Evolutionary conservation across 2,888 invertebrate species (phyloP).

Genomic region (Monochamus alternatus): DNA sequence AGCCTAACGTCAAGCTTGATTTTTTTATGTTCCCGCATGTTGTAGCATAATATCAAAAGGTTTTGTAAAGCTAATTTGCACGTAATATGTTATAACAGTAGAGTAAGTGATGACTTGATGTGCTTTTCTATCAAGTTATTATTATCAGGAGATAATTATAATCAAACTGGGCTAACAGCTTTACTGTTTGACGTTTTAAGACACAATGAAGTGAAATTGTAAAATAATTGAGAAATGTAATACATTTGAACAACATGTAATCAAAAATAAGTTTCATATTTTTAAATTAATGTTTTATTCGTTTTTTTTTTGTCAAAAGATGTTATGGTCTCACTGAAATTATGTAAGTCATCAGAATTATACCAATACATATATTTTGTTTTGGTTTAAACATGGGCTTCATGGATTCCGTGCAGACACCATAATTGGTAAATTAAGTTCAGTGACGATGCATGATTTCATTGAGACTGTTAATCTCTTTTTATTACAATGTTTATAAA

Average conservation of each 20-base stretch:
- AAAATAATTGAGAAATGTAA: too few relatives aligned
- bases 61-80: too few relatives aligned
- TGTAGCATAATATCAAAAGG: background rate
- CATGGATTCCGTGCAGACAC: background rate
- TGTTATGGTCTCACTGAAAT: background rate
- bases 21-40: too few relatives aligned
- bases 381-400: background rate
- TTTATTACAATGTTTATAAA: conserved; percentile 3
- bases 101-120: too few relatives aligned
- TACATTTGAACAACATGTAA: background rate
- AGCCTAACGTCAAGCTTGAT: background rate
- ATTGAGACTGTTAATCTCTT: conserved; percentile 5
- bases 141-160: too few relatives aligned
- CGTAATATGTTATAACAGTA: too few relatives aligned
- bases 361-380: background rate
- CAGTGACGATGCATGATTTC: background rate
- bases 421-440: conserved; percentile 7
- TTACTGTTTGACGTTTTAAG: too few relatives aligned
- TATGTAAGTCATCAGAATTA: too few relatives aligned
- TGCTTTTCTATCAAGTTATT: too few relatives aligned
- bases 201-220: too few relatives aligned
- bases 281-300: background rate
- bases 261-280: background rate
- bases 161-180: too few relatives aligned
- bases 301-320: background rate